Conservation (phyloP, 2,113 vertebrate species). For the Heterochromis multidens region DNA sequence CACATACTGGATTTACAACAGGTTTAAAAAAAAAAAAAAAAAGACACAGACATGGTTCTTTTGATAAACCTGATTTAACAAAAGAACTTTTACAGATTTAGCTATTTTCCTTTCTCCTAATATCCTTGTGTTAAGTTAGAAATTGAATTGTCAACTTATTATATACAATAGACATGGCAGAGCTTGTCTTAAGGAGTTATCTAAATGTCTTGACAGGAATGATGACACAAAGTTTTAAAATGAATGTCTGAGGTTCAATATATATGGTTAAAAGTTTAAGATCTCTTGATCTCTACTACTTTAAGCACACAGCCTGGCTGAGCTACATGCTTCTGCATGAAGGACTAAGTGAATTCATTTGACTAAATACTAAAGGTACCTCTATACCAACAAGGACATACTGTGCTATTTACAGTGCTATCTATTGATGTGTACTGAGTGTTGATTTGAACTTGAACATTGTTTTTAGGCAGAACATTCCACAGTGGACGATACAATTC, state of each 20-base stretch:
- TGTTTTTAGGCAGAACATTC: neutral
- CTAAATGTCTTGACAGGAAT: neutral
- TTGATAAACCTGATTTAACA: neutral
- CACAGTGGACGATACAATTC: neutral
- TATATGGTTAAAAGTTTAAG: neutral
- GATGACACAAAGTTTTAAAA: neutral
- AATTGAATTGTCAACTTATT: neutral
- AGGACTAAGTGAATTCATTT: neutral
- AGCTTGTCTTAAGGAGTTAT: neutral
- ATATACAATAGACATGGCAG: neutral
- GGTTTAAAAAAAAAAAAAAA: neutral
- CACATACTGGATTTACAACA: neutral
- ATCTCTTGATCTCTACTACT: fast-evolving
- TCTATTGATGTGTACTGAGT: neutral
- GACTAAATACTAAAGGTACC: neutral
- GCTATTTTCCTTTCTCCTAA: neutral
- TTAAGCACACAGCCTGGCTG: neutral
- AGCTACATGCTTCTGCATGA: neutral
- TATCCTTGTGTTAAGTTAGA: neutral
- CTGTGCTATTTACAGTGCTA: too few relatives aligned
- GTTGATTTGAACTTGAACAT: neutral
- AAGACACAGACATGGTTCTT: neutral
- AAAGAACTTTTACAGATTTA: neutral
- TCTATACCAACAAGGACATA: neutral
- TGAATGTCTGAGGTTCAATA: neutral